Evolutionary conservation across 2,888 invertebrate species (phyloP), one percentile per base, ranked within the genome.

Genomic region (Adineta ricciae): DNA sequence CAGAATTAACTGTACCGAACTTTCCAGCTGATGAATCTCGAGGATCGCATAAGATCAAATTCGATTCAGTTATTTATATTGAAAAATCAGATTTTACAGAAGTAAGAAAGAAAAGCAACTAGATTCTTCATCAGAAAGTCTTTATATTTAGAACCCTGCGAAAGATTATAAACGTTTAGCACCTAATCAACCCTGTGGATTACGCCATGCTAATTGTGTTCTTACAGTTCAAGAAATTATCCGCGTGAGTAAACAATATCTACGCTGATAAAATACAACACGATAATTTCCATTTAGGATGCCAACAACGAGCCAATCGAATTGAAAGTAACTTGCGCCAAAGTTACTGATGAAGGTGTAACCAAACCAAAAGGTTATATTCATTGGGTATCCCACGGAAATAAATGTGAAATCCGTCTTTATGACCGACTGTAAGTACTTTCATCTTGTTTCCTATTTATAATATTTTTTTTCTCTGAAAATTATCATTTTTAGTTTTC

Each of bases 301-400:
- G 88, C 88, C 0, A 88, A 90, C 32, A 94, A 94, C 0, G 91
- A 92, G 84, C 92, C 95, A 0, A 89, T 90, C 0, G 94, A 94
- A 90, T 88, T 99, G 19, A 90, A 94, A 86, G 97, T 95, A 84
- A 92, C 92, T 8, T 95, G 94, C 87, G 92, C 93, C 83, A 91
- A 93, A 50, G 93, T 94, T 0, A 50, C 50, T 50, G 50, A 50
- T 9, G 92, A 93, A 5, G 64, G 50, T 38, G 93, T 94, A 27
- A 8, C 24, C n/a, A 99, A 99, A 90, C 98, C 99, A 0, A 98
- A 98, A 90, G 97, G 97, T 0, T 99, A 97, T 91, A 94, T 99
- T 88, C 99, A 99, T 90, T 99, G 99, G 99, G 97, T 99, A 1
- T 94, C 96, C 0, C 92, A 87, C 84, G 86, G 86, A 38, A 83